A percentile compares a stretch with the other conserved stretches of the same genome.
phyloP scores from a whole-genome alignment of 2,797 vertebrate genomes.

The Arctocebus calabarensis region DNA sequence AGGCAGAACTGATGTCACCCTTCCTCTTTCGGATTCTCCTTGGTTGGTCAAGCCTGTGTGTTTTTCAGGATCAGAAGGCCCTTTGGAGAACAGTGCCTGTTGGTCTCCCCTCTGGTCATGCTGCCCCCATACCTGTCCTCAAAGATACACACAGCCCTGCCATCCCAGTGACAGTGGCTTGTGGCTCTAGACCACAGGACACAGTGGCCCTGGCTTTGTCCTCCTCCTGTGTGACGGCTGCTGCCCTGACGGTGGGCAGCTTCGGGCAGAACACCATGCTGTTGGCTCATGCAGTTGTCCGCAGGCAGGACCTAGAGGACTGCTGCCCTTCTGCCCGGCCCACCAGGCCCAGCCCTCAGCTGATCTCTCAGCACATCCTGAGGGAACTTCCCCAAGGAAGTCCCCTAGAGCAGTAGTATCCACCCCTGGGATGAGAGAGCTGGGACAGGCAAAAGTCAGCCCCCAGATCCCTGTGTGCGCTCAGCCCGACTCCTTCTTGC shows the following conservation, averaged over 20 bases:
- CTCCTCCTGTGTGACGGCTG: background rate
- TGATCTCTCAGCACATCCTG: background rate
- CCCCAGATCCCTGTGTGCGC: background rate
- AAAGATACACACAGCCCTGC: background rate
- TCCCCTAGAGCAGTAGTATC: background rate
- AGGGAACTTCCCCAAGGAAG: background rate
- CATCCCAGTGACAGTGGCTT: background rate
- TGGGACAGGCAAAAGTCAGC: background rate
- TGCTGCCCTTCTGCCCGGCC: background rate
- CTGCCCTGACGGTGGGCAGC: background rate
- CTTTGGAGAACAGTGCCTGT: background rate
- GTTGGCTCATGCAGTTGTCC: background rate
- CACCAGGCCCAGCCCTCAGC: background rate
- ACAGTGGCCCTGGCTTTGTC: background rate
- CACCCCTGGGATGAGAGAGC: background rate
- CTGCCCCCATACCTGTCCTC: fast-evolving
- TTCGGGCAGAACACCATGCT: background rate
- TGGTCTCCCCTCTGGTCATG: background rate
- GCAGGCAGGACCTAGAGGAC: background rate
- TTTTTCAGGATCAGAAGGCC: background rate
- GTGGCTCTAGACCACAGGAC: background rate
- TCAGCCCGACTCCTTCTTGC: background rate
- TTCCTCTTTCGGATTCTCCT: background rate
- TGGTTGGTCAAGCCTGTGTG: background rate
- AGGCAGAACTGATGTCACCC: background rate